phyloP scores from a whole-genome alignment of 2,113 vertebrate species.

The Dipodomys merriami region DNA sequence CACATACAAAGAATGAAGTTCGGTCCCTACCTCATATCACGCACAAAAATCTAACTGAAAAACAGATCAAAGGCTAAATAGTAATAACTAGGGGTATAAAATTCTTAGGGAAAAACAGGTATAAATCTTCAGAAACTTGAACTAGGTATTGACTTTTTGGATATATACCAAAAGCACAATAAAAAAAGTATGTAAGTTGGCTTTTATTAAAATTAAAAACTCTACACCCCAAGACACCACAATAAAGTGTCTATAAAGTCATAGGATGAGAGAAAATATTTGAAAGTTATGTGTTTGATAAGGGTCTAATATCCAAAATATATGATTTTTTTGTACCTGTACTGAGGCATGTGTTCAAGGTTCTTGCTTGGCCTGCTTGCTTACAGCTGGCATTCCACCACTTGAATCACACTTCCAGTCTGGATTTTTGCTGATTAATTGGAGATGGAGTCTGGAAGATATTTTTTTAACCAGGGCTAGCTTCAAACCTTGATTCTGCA shows the following conservation, averaged over 20 bases:
- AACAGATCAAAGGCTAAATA: not conserved
- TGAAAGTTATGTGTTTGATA: not conserved
- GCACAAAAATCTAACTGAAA: not conserved
- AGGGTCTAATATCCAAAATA: not conserved
- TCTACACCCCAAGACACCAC: not conserved
- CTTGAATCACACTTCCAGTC: no score
- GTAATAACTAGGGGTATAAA: not conserved
- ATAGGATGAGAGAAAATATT: constrained; percentile 9
- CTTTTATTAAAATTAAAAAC: constrained; percentile 5
- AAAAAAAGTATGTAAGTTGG: not conserved
- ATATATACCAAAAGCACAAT: not conserved
- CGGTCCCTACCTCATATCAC: not conserved
- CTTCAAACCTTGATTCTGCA: no score
- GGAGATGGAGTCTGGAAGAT: no score
- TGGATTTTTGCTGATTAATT: no score
- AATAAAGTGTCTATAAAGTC: constrained; percentile 12
- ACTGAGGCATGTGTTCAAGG: no score
- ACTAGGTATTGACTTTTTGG: not conserved
- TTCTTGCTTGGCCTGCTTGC: no score
- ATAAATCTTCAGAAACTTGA: not conserved
- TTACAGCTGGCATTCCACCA: no score
- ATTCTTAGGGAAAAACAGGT: not conserved
- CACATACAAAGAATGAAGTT: not conserved
- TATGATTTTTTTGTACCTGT: not conserved
- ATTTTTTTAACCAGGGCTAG: no score